Evolutionary conservation across 1,140 invertebrate genomes (phyloP).

Genomic region (Drosophila quadrilineata): DNA sequence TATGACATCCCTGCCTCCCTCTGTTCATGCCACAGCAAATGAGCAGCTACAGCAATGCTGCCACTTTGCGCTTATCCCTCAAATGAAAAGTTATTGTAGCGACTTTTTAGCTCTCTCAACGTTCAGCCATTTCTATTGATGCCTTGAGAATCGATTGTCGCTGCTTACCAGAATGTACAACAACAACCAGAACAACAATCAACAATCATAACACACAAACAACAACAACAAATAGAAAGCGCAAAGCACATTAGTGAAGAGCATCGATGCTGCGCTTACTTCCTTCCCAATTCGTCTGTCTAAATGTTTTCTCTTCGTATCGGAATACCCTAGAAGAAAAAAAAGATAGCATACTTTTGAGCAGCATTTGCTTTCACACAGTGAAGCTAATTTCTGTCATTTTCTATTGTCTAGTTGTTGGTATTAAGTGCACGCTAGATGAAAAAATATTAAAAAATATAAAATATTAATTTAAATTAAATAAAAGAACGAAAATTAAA

Average conservation of each 20-base stretch:
- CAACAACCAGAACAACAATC: slow-evolving; percentile 1
- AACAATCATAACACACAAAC: not conserved
- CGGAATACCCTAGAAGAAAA: slow-evolving; percentile 4
- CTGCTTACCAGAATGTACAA: not conserved
- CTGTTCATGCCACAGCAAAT: not conserved
- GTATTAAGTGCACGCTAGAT: no score
- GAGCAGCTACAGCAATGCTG: slow-evolving; percentile 45
- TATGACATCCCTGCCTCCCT: not conserved
- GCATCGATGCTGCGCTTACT: slow-evolving; percentile 35
- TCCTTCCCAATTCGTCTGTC: slow-evolving; percentile 18
- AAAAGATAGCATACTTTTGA: not conserved
- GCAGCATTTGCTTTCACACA: not conserved
- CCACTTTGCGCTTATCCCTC: slow-evolving; percentile 59
- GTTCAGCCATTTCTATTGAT: slow-evolving; percentile 28
- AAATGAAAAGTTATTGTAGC: slow-evolving; percentile 68
- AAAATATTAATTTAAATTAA: no score
- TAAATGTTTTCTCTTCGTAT: slow-evolving; percentile 2
- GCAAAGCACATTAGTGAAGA: slow-evolving; percentile 49
- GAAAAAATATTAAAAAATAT: not conserved
- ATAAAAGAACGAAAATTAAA: no score
- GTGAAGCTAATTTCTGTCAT: no score
- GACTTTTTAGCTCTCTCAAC: slow-evolving; percentile 36
- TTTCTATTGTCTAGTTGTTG: no score
- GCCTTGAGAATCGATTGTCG: slow-evolving; percentile 51
- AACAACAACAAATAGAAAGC: slow-evolving; percentile 29